Percentiles rank a stretch among this genome's conserved stretches.
phyloP scores from a whole-genome alignment of 2,797 vertebrate species.

The Megalops cyprinoides region DNA sequence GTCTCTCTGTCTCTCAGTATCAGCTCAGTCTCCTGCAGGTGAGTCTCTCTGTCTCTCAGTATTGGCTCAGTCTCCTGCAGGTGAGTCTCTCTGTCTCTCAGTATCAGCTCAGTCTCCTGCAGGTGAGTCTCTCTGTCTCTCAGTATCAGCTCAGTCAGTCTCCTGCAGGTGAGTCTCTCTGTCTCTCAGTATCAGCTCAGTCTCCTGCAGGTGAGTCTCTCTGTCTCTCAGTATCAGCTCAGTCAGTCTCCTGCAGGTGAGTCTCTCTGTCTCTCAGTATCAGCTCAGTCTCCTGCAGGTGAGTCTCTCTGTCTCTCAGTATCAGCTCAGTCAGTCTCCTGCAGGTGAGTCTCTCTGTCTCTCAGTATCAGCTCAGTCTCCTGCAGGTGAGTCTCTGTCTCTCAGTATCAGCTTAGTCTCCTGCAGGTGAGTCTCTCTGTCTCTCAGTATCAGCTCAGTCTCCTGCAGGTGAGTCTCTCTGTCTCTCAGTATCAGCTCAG shows the following conservation, averaged over 20 bases:
- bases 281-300: constrained; percentile 41
- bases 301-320: constrained; percentile 25
- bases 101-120: constrained; percentile 40
- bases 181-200: neutral
- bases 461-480: constrained; percentile 40
- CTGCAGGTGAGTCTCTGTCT: constrained; percentile 41
- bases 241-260: constrained; percentile 32
- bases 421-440: too few species aligned
- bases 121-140: constrained; percentile 19
- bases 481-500: too few species aligned
- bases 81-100: too few species aligned
- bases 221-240: too few species aligned
- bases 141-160: too few species aligned
- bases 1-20: neutral
- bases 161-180: too few species aligned
- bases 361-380: constrained; percentile 16
- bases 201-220: constrained; percentile 40
- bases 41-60: constrained; percentile 25
- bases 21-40: constrained; percentile 41
- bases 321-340: constrained; percentile 55
- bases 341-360: too few species aligned
- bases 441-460: neutral
- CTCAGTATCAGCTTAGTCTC: constrained; percentile 59
- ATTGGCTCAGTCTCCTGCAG: constrained; percentile 50
- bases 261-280: neutral